Evolutionary conservation across 2,113 vertebrate species (phyloP).

Genomic region (Neolamprologus longior): DNA sequence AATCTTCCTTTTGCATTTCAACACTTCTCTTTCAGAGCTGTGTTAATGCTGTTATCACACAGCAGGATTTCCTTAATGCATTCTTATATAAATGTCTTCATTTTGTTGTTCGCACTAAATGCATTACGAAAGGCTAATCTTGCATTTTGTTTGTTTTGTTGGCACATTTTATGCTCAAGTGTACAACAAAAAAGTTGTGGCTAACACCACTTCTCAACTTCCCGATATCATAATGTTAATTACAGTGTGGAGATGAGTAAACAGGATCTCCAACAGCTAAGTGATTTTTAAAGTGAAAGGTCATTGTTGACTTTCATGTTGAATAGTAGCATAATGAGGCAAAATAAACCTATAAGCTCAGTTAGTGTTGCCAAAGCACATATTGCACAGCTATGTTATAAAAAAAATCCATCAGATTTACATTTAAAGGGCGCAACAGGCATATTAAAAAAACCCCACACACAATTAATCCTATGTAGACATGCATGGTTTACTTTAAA

Average conservation of each 20-base stretch:
- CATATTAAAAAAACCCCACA: fast-evolving
- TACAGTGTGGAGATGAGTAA: not conserved
- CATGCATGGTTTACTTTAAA: not conserved
- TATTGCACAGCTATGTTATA: not conserved
- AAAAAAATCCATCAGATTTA: not conserved
- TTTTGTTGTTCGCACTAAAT: not conserved
- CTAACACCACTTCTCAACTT: not conserved
- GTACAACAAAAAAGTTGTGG: not conserved
- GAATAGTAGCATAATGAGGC: not conserved
- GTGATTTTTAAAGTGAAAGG: not conserved
- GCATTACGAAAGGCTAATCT: not conserved
- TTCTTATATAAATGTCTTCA: not conserved
- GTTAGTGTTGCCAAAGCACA: not conserved
- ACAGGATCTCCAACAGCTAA: not conserved
- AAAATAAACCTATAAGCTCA: not conserved
- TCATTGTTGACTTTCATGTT: not conserved
- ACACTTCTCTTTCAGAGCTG: not conserved
- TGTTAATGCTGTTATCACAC: not conserved
- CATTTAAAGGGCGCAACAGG: fast-evolving
- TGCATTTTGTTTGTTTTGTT: not conserved
- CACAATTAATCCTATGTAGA: not conserved
- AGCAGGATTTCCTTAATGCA: not conserved
- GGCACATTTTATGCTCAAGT: not conserved
- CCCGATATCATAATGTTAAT: not conserved
- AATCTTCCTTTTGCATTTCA: not conserved